Evolutionary conservation across 2,797 vertebrate species (phyloP).

Genomic region (Basileuterus tristriatus): DNA sequence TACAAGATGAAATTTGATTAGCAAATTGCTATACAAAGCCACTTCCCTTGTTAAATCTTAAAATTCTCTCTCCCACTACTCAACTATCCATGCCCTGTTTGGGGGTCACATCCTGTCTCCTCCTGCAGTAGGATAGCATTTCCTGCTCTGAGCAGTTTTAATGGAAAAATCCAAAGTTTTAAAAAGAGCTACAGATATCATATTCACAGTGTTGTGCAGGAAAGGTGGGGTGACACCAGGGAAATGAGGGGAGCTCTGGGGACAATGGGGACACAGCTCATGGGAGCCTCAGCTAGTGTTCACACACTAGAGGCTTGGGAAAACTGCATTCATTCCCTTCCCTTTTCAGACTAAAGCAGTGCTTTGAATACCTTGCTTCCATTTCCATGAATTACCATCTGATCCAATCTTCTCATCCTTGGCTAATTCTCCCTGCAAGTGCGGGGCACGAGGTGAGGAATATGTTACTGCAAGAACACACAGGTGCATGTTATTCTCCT

Average conservation of each 20-base stretch:
- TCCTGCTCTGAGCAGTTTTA: neutral
- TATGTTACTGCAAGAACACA: neutral
- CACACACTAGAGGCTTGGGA: neutral
- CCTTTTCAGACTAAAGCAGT: conserved; percentile 41
- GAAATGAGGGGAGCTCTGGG: neutral
- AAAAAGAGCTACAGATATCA: conserved; percentile 34
- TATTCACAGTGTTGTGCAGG: conserved; percentile 66
- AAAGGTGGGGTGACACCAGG: neutral
- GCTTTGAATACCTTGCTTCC: neutral
- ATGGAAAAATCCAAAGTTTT: neutral
- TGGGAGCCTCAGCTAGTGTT: neutral
- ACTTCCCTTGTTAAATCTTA: neutral
- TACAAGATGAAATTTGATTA: conserved; percentile 27
- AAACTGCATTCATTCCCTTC: neutral
- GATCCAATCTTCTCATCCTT: neutral
- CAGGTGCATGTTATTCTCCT: neutral
- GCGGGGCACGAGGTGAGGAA: neutral
- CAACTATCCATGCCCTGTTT: neutral
- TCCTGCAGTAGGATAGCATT: neutral
- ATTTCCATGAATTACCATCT: neutral
- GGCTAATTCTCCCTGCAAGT: neutral
- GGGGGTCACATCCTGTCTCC: neutral
- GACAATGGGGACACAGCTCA: neutral
- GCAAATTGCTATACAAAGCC: conserved; percentile 14
- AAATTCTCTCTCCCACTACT: neutral